A percentile compares a stretch with the other conserved stretches of the same genome.
Evolutionary conservation across 1,140 invertebrate species (phyloP).

Genomic region (Hydropsyche tenuis): DNA sequence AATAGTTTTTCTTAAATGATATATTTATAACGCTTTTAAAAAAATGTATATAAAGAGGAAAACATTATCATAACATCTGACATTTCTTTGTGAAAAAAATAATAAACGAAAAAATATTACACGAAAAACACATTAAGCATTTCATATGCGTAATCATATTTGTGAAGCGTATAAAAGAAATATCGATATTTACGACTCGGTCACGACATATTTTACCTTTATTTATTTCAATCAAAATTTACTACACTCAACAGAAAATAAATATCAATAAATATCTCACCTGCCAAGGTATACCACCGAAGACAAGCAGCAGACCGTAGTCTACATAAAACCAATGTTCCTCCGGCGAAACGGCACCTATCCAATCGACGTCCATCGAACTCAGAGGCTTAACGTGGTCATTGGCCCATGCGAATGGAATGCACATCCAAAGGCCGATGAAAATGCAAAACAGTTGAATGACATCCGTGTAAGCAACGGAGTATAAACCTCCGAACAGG

Average conservation of each 20-base stretch:
- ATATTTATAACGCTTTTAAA: too few relatives aligned
- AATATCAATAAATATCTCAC: slow-evolving; percentile 58
- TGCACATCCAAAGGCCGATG: slow-evolving; percentile 96
- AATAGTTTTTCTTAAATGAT: too few relatives aligned
- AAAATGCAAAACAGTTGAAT: slow-evolving; percentile 99
- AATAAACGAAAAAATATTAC: background rate
- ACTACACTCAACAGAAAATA: too few relatives aligned
- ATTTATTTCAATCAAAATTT: too few relatives aligned
- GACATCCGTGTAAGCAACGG: slow-evolving; percentile 98
- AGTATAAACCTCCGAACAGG: slow-evolving; percentile 95
- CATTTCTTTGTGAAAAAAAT: too few relatives aligned
- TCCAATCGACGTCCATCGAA: slow-evolving; percentile 87
- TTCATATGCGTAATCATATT: background rate
- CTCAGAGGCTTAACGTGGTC: slow-evolving; percentile 80
- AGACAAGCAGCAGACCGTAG: slow-evolving; percentile 88
- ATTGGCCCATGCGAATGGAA: slow-evolving; percentile 93
- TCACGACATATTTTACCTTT: too few relatives aligned
- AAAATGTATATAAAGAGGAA: too few relatives aligned
- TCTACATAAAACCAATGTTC: slow-evolving; percentile 89
- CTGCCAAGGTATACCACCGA: slow-evolving; percentile 99
- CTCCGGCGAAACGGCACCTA: slow-evolving; percentile 76
- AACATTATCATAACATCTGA: too few relatives aligned
- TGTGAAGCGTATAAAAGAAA: too few relatives aligned
- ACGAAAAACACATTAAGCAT: background rate
- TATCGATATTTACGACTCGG: too few relatives aligned